Percentiles rank a stretch among this genome's conserved stretches.
Evolutionary conservation across 2,113 vertebrate genomes (phyloP).

Genomic region (Phycodurus eques): DNA sequence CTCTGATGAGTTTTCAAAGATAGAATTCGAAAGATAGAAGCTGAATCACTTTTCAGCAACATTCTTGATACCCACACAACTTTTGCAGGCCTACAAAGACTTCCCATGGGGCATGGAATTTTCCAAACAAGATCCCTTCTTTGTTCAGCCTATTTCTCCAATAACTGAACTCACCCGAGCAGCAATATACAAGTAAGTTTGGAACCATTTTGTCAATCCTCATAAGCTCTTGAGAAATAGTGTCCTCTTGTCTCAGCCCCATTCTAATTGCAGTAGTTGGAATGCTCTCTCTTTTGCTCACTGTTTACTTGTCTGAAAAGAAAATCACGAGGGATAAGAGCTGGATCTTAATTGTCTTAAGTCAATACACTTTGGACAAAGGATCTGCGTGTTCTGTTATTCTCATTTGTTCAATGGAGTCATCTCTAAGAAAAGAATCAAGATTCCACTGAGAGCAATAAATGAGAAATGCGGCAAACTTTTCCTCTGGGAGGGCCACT

Average conservation of each 20-base stretch:
- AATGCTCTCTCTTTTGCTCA: not conserved
- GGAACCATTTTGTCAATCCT: not conserved
- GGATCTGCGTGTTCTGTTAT: not conserved
- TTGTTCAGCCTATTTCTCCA: not conserved
- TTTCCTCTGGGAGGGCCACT: not conserved
- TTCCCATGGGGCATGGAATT: not conserved
- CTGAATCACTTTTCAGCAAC: conserved; percentile 32
- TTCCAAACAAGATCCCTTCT: not conserved
- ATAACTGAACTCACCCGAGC: not conserved
- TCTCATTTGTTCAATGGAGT: not conserved
- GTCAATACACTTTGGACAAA: not conserved
- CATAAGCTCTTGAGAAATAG: not conserved
- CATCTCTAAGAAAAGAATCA: not conserved
- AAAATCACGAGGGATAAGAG: not conserved
- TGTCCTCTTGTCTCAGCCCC: not conserved
- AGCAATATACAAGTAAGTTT: not conserved
- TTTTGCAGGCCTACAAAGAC: conserved; percentile 25
- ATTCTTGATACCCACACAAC: conserved; percentile 10
- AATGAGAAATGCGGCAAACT: not conserved
- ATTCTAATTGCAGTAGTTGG: not conserved
- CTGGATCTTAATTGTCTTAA: not conserved
- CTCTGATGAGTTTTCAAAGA: conserved; percentile 45
- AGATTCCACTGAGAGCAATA: not conserved
- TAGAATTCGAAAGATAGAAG: conserved; percentile 33
- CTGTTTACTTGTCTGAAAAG: not conserved